A percentile compares a stretch with the other conserved stretches of the same genome.
Conservation (phyloP, 2,888 invertebrate species). For the Amiota communis region DNA sequence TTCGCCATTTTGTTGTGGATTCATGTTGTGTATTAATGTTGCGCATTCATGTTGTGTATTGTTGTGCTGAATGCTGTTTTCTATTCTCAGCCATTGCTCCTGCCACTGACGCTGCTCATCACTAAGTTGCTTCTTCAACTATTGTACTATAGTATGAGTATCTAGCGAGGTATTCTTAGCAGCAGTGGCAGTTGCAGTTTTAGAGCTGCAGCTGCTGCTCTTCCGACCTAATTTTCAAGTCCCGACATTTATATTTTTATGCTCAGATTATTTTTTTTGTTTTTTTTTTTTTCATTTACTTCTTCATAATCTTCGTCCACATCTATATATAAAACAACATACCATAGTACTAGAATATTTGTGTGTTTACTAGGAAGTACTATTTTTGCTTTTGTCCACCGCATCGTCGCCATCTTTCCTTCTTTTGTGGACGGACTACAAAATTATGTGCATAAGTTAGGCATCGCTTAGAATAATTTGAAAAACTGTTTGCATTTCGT, state of each 20-base stretch:
- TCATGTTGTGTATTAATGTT: not conserved
- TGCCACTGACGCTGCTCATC: not conserved
- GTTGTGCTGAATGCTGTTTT: not conserved
- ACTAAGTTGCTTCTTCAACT: not conserved
- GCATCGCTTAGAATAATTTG: no score
- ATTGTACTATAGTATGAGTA: not conserved
- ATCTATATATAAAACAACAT: not conserved
- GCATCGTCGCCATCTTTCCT: not conserved
- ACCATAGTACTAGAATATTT: not conserved
- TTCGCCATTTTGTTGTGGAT: constrained; percentile 17
- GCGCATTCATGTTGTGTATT: not conserved
- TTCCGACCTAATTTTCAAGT: constrained; percentile 55
- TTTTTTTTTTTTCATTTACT: not conserved
- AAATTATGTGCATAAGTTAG: no score
- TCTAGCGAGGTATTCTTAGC: not conserved
- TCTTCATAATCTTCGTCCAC: not conserved
- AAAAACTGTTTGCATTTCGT: no score
- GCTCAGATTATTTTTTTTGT: constrained; percentile 2
- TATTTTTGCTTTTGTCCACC: not conserved
- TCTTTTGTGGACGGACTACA: no score
- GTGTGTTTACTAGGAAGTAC: not conserved
- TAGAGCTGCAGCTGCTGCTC: constrained; percentile 38
- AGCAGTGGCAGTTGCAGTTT: not conserved
- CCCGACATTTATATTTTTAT: constrained; percentile 16
- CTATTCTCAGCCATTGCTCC: not conserved